A percentile compares a stretch with the other conserved stretches of the same genome.
Conservation (phyloP, 2,113 vertebrate species). For the Bubalus kerabau region DNA sequence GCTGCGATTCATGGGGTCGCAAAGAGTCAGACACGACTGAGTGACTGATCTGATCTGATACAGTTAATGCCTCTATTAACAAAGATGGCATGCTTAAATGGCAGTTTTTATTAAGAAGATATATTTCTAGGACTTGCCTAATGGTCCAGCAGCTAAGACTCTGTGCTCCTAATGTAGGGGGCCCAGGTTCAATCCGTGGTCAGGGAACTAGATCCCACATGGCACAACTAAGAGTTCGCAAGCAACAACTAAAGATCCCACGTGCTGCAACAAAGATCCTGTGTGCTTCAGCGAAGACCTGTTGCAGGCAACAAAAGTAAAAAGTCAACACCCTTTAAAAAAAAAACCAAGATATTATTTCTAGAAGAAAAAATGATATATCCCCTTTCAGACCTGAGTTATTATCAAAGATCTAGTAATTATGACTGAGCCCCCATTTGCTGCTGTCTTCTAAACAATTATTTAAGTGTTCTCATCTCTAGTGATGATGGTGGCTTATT, state of each 20-base stretch:
- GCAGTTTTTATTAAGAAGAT: background rate
- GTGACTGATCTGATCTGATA: background rate
- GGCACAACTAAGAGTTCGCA: background rate
- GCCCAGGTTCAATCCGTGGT: background rate
- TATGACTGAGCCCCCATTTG: background rate
- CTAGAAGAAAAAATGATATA: background rate
- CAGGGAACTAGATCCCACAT: background rate
- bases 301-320: background rate
- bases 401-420: background rate
- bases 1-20: too few relatives aligned
- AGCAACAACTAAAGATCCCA: background rate
- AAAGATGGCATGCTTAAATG: background rate
- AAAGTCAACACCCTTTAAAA: background rate
- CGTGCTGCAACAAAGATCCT: background rate
- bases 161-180: background rate
- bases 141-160: background rate
- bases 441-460: background rate
- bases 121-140: background rate
- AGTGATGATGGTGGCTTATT: background rate
- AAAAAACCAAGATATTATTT: background rate
- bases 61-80: background rate
- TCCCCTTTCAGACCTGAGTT: background rate
- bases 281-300: background rate
- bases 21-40: too few relatives aligned
- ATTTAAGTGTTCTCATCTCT: background rate